phyloP scores from a whole-genome alignment of 37 sponge, comb jelly and placozoan species.

The Corticium candelabrum region DNA sequence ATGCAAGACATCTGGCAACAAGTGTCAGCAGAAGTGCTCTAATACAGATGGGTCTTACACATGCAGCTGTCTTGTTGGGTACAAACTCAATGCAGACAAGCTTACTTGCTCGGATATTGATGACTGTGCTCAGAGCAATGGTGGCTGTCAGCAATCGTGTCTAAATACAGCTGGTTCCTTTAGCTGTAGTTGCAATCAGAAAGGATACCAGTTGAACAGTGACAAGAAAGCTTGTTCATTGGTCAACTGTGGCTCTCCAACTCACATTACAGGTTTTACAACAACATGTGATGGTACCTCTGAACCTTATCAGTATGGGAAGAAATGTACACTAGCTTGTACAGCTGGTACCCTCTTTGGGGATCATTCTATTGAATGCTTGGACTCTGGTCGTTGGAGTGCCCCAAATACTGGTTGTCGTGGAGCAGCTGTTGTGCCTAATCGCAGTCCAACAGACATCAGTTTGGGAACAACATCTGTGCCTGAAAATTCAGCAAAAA shows the following conservation, averaged over 20 bases:
- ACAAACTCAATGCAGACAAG: neutral
- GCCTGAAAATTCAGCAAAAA: neutral
- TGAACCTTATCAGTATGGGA: neutral
- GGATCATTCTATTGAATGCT: neutral
- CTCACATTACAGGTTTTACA: neutral
- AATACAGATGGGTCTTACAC: neutral
- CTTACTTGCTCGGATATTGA: neutral
- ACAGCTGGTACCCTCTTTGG: neutral
- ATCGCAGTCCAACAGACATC: neutral
- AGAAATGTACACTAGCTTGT: neutral
- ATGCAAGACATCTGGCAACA: neutral
- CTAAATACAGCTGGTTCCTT: neutral
- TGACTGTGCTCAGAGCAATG: neutral
- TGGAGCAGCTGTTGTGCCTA: neutral
- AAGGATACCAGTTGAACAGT: neutral
- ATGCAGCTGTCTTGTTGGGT: neutral
- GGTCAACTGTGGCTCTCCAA: neutral
- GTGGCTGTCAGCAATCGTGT: neutral
- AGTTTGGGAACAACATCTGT: neutral
- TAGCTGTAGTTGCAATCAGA: neutral
- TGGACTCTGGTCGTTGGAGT: neutral
- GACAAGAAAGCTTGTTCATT: neutral
- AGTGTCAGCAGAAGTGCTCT: neutral
- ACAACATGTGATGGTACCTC: neutral
- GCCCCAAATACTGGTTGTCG: neutral